phyloP scores from a whole-genome alignment of 92 coral and sea anemone genomes.

The Zoanthus solanderi region DNA sequence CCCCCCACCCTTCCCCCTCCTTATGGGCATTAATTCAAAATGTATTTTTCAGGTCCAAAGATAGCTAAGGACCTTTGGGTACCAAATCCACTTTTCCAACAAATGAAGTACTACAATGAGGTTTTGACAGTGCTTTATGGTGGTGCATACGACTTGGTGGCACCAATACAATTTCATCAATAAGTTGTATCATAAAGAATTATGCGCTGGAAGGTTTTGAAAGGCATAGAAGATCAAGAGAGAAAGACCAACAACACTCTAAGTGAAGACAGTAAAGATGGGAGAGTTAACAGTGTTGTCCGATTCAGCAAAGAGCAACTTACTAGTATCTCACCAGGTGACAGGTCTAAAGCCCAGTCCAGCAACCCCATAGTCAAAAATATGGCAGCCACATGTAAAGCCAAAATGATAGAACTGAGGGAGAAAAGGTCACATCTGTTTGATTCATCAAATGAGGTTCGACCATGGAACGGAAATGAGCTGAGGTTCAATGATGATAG shows the following conservation, averaged over 20 bases:
- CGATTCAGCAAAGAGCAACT: slow-evolving; percentile 13
- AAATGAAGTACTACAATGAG: slow-evolving; percentile 13
- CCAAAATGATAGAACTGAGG: background rate
- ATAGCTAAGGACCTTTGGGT: slow-evolving; percentile 51
- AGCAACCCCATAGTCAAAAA: slow-evolving; percentile 13
- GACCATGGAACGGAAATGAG: slow-evolving; percentile 48
- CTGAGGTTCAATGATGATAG: slow-evolving; percentile 25
- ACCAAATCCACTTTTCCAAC: slow-evolving; percentile 40
- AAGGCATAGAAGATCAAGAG: slow-evolving; percentile 6
- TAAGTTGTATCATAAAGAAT: slow-evolving; percentile 33
- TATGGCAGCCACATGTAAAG: background rate
- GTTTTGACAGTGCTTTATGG: slow-evolving; percentile 14
- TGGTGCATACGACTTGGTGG: slow-evolving; percentile 9
- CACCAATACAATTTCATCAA: slow-evolving; percentile 23
- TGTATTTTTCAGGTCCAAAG: slow-evolving; percentile 17
- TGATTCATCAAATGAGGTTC: slow-evolving; percentile 17
- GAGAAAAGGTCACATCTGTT: slow-evolving; percentile 34
- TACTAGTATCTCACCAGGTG: slow-evolving; percentile 9
- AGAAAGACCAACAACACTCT: slow-evolving; percentile 14
- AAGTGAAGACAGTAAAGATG: slow-evolving; percentile 43
- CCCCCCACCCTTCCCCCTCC: background rate
- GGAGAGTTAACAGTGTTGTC: slow-evolving; percentile 18
- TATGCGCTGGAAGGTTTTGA: slow-evolving; percentile 26
- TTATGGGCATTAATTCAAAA: background rate
- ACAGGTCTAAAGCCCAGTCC: slow-evolving; percentile 42